Conservation (phyloP, 2,888 invertebrate species). For the Dryobotodes eremita region DNA sequence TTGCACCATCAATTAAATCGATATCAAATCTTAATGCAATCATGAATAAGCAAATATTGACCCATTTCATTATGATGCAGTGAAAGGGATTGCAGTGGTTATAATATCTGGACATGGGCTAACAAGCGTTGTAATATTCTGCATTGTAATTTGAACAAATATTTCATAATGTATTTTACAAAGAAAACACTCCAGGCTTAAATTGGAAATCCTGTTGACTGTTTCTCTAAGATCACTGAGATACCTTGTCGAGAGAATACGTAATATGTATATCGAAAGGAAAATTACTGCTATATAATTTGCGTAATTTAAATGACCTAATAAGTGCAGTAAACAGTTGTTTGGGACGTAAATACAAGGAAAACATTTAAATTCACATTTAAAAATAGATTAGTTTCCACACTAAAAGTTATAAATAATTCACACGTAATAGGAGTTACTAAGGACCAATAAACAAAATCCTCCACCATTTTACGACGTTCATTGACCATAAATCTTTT, state of each 20-base stretch:
- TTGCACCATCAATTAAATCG: constrained; percentile 21
- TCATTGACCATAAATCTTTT: constrained; percentile 48
- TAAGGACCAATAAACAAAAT: constrained; percentile 4
- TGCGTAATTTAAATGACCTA: background rate
- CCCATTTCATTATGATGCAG: background rate
- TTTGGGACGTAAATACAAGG: background rate
- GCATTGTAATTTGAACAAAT: background rate
- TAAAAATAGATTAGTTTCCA: background rate
- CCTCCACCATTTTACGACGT: constrained; percentile 4
- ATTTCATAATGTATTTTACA: background rate
- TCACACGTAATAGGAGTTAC: background rate
- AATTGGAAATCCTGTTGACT: background rate
- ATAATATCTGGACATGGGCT: background rate
- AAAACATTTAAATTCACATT: constrained; percentile 4
- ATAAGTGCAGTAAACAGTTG: background rate
- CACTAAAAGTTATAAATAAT: background rate
- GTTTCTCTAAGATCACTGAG: background rate
- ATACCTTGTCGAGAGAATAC: background rate
- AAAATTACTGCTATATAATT: background rate
- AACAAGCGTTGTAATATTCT: background rate
- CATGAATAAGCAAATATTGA: constrained; percentile 23
- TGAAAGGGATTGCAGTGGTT: accelerated
- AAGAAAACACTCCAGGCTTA: background rate
- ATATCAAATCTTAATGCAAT: constrained; percentile 20
- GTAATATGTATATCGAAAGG: background rate